Percentiles rank a stretch among this genome's conserved stretches.
phyloP scores from a whole-genome alignment of 2,888 invertebrate species.

The Lathronympha strigana region DNA sequence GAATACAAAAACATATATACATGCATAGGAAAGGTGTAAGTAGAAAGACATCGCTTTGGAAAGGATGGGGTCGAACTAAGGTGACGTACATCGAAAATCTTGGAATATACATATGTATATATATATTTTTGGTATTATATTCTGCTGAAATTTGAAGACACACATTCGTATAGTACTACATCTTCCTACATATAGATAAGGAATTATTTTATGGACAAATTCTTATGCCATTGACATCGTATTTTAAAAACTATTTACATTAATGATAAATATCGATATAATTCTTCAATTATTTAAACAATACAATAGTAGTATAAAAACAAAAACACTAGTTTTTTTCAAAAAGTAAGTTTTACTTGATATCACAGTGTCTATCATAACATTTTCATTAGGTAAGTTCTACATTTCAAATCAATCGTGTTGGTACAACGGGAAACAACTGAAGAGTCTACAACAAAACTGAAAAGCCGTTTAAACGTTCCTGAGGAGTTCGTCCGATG shows the following conservation, averaged over 20 bases:
- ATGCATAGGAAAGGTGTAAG: neutral
- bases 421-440: conserved; percentile 53
- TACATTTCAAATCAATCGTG: conserved; percentile 46
- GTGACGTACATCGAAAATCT: conserved; percentile 34
- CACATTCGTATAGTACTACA: conserved; percentile 44
- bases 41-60: neutral
- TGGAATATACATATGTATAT: conserved; percentile 20
- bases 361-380: conserved; percentile 74
- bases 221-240: conserved; percentile 62
- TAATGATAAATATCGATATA: conserved; percentile 46
- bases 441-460: conserved; percentile 48
- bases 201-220: conserved; percentile 67
- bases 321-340: conserved; percentile 48
- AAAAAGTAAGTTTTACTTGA: conserved; percentile 56
- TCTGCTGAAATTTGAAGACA: conserved; percentile 42
- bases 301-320: conserved; percentile 43
- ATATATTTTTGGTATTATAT: conserved; percentile 3
- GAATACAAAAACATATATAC: neutral
- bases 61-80: conserved; percentile 15
- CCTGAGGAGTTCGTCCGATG: conserved; percentile 83
- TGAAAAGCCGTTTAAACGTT: conserved; percentile 63
- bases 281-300: conserved; percentile 41
- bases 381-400: conserved; percentile 51
- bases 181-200: conserved; percentile 54
- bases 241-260: conserved; percentile 68